Percentiles rank a stretch among this genome's conserved stretches.
phyloP scores from a whole-genome alignment of 2,113 vertebrate genomes.

The Triplophysa siluroides region DNA sequence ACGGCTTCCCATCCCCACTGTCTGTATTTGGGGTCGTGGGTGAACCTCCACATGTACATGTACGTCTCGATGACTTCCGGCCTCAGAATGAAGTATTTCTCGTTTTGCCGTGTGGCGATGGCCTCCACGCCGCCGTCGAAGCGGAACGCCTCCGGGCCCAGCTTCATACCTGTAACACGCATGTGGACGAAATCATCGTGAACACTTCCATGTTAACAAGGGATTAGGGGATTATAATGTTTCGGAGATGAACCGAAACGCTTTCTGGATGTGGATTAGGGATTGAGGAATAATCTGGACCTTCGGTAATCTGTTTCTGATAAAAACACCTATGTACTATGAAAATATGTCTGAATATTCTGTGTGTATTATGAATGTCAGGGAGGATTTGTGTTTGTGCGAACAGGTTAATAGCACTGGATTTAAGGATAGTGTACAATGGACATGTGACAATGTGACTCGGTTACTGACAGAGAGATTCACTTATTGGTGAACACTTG shows the following conservation, averaged over 20 bases:
- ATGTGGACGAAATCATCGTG: slow-evolving; percentile 36
- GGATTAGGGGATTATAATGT: slow-evolving; percentile 23
- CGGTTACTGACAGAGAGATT: neutral
- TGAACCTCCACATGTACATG: slow-evolving; percentile 99
- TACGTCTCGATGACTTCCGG: slow-evolving; percentile 98
- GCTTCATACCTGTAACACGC: slow-evolving; percentile 79
- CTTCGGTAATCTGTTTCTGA: neutral
- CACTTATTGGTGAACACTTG: neutral
- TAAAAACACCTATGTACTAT: slow-evolving; percentile 26
- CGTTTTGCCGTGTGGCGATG: slow-evolving; percentile 96
- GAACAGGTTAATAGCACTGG: slow-evolving; percentile 11
- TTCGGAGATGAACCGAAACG: slow-evolving; percentile 3
- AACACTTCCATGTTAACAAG: neutral
- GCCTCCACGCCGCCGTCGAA: slow-evolving; percentile 98
- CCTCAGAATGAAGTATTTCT: slow-evolving; percentile 96
- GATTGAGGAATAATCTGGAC: slow-evolving; percentile 21
- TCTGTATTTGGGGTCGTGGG: slow-evolving; percentile 95
- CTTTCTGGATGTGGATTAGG: slow-evolving; percentile 22
- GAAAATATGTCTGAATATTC: neutral
- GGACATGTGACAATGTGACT: neutral
- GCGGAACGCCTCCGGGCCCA: slow-evolving; percentile 95
- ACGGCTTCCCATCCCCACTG: slow-evolving; percentile 99
- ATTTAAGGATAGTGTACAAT: slow-evolving; percentile 32
- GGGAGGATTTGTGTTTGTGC: slow-evolving; percentile 7
- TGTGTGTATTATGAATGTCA: neutral